Percentiles rank a stretch among this genome's conserved stretches.
Conservation (phyloP, 2,113 vertebrate species). For the Actenoides hombroni region DNA sequence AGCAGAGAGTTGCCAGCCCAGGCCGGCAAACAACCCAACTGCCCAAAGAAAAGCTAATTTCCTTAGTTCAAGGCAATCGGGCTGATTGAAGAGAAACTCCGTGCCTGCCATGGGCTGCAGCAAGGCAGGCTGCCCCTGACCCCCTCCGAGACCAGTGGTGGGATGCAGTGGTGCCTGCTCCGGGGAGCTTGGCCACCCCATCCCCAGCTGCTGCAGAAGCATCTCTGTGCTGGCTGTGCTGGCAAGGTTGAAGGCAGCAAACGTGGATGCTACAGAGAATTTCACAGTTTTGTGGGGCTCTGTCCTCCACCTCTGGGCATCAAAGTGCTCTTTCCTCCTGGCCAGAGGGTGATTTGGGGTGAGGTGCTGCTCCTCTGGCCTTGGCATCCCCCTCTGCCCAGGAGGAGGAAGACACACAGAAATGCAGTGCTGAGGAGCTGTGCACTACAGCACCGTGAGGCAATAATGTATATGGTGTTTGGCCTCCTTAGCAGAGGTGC, state of each 20-base stretch:
- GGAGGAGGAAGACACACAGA: not conserved
- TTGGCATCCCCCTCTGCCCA: not conserved
- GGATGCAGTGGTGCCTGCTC: not conserved
- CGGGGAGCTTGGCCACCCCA: accelerated
- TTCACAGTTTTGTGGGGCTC: not conserved
- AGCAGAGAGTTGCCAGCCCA: not conserved
- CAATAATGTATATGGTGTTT: not conserved
- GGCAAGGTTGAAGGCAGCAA: not conserved
- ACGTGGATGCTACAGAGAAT: accelerated
- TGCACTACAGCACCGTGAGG: not conserved
- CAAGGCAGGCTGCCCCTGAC: not conserved
- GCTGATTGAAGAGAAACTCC: not conserved
- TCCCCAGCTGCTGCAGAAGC: not conserved
- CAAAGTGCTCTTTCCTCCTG: not conserved
- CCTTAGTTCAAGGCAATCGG: accelerated
- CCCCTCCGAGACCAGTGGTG: accelerated
- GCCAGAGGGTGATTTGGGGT: not conserved
- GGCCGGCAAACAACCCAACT: accelerated
- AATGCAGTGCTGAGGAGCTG: accelerated
- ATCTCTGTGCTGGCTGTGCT: accelerated
- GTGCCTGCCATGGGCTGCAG: not conserved
- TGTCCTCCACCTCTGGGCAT: not conserved
- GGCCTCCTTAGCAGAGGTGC: slow-evolving; percentile 18
- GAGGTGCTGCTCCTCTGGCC: not conserved
- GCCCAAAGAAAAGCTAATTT: not conserved